Evolutionary conservation across 2,113 vertebrate species (phyloP), one percentile per base, ranked within the genome.

Genomic region (Brienomyrus longianalis): DNA sequence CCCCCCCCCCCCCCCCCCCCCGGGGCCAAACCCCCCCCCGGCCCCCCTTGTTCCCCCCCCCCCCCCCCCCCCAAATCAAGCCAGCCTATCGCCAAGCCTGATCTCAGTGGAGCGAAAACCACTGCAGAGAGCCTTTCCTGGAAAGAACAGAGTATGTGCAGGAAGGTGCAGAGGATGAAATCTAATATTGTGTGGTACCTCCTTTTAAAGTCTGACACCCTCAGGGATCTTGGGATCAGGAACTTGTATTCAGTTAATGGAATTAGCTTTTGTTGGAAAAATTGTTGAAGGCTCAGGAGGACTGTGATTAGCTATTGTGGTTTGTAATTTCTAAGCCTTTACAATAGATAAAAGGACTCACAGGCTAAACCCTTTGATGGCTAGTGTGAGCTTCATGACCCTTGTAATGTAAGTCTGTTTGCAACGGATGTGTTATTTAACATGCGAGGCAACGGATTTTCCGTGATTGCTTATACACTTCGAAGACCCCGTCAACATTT

Each of bases 251-350:
- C 39, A 13, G 83, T 84, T 48, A 48, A 84, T 48, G 83, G 45
- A 84, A 84, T 84, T 48, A 84, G 83, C 83, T 84, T 84, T 84
- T 84, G 83, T 84, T 48, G 45, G 83, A 47, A 84, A 84, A 48
- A 84, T 48, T 84, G 83, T 84, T 84, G 15, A 23, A n/a, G 83
- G 83, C 83, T n/a, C 35, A n/a, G 43, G 83, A 84, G 83, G 83
- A 43, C 83, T 45, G 43, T 84, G 83, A 84, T 47, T 84, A 47
- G 45, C 35, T 43, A 84, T 47, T 84, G 83, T 84, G 35, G 35
- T n/a, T 84, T n/a, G 83, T 48, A 84, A 84, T 84, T 19, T 47
- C 45, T 48, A 84, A 84, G 43, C 43, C 45, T 84, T n/a, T 21
- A 84, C 45, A n/a, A 43, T 84, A 10, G 45, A 84, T 48, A 47